phyloP scores from a whole-genome alignment of 2,888 invertebrate genomes.

The Odontocerum albicorne region DNA sequence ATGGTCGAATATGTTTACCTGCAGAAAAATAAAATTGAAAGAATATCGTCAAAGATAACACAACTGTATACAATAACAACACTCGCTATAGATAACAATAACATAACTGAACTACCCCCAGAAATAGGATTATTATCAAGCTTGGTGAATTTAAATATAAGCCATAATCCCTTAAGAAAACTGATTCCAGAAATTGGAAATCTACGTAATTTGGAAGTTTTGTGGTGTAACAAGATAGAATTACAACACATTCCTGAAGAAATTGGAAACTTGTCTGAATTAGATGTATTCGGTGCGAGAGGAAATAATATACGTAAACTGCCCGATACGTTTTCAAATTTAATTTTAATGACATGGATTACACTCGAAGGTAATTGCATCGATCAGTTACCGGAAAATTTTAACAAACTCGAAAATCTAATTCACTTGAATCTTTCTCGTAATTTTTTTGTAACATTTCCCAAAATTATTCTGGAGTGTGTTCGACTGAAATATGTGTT shows the following conservation, averaged over 20 bases:
- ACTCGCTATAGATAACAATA: slow-evolving; percentile 67
- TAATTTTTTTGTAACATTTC: slow-evolving; percentile 44
- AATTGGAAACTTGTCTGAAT: slow-evolving; percentile 43
- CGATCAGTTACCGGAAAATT: slow-evolving; percentile 41
- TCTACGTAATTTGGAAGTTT: slow-evolving; percentile 40
- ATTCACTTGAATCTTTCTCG: slow-evolving; percentile 46
- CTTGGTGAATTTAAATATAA: slow-evolving; percentile 64
- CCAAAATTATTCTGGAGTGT: slow-evolving; percentile 31
- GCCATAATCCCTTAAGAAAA: slow-evolving; percentile 63
- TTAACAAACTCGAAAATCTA: slow-evolving; percentile 42
- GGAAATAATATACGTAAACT: slow-evolving; percentile 44
- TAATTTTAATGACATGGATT: slow-evolving; percentile 46
- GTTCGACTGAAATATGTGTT: slow-evolving; percentile 1
- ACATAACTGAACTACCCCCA: slow-evolving; percentile 60
- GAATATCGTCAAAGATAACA: slow-evolving; percentile 53
- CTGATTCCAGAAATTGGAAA: slow-evolving; percentile 58
- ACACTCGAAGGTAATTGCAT: slow-evolving; percentile 47
- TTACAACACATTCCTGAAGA: slow-evolving; percentile 42
- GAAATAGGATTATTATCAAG: slow-evolving; percentile 61
- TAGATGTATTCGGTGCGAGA: slow-evolving; percentile 47
- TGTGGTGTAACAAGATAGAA: slow-evolving; percentile 47
- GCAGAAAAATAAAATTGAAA: slow-evolving; percentile 63
- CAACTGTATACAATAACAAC: slow-evolving; percentile 60
- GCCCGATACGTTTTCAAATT: slow-evolving; percentile 43
- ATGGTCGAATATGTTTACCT: slow-evolving; percentile 64